A percentile compares a stretch with the other conserved stretches of the same genome.
Evolutionary conservation across 1,140 invertebrate species (phyloP).

Genomic region (Drosophila sp.): DNA sequence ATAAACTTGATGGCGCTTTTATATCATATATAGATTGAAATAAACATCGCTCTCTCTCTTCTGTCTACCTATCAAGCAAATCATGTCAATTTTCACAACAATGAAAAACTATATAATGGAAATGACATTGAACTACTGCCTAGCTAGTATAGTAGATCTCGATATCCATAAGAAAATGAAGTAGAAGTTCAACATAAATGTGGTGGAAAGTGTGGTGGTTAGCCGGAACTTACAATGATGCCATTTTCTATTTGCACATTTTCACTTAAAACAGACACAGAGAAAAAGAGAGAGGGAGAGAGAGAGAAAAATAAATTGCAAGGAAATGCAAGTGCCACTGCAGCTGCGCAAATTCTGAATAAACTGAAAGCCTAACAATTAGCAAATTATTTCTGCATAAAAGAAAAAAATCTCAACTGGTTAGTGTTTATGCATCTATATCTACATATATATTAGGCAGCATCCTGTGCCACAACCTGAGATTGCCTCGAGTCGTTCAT

Average conservation of each 20-base stretch:
- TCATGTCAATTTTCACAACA: constrained; percentile 9
- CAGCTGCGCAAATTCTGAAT: constrained; percentile 20
- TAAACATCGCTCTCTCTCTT: not conserved
- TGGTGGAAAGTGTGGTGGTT: constrained; percentile 29
- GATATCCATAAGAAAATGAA: no score
- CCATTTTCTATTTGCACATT: constrained; percentile 67
- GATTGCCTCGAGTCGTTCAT: not conserved
- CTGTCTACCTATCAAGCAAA: not conserved
- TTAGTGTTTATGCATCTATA: not conserved
- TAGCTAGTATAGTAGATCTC: no score
- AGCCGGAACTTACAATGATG: constrained; percentile 55
- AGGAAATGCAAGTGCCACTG: constrained; percentile 25
- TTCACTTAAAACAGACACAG: constrained; percentile 35
- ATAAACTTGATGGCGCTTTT: constrained; percentile 12
- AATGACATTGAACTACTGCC: constrained; percentile 32
- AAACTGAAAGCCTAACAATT: constrained; percentile 48
- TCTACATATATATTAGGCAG: not conserved
- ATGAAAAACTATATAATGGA: constrained; percentile 11
- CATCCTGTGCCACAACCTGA: not conserved
- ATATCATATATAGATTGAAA: constrained; percentile 2
- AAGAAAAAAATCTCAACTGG: constrained; percentile 40
- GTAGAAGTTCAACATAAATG: constrained; percentile 2
- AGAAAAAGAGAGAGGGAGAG: no score
- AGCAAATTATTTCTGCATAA: constrained; percentile 70
- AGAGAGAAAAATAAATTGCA: not conserved